phyloP scores from a whole-genome alignment of 2,888 invertebrate species.

The Dryomyza anilis region DNA sequence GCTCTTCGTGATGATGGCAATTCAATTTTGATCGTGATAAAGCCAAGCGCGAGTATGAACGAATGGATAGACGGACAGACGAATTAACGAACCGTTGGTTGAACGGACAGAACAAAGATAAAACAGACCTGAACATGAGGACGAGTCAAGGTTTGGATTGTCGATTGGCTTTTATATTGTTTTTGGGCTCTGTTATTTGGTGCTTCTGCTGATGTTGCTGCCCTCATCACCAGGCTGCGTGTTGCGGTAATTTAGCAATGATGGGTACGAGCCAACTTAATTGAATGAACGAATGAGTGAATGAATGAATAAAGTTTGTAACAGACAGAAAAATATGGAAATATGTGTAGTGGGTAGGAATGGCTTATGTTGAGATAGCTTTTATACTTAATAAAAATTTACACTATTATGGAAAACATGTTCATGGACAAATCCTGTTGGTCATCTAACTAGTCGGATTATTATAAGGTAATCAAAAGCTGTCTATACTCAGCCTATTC shows the following conservation, averaged over 20 bases:
- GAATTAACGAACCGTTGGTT: no score
- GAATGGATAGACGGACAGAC: background rate
- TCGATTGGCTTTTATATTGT: background rate
- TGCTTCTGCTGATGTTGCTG: background rate
- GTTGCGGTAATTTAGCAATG: background rate
- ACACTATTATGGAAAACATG: no score
- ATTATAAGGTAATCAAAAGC: no score
- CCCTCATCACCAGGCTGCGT: no score
- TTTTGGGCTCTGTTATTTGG: background rate
- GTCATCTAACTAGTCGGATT: no score
- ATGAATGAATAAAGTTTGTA: background rate
- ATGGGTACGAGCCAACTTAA: background rate
- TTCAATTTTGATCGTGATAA: conserved; percentile 22
- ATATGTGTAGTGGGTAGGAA: no score
- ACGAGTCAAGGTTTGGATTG: background rate
- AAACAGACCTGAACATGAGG: background rate
- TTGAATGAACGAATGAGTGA: background rate
- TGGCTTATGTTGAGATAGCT: no score
- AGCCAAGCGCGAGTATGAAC: background rate
- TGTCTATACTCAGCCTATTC: no score
- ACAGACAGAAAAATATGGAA: background rate
- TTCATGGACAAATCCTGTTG: no score
- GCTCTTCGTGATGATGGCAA: conserved; percentile 38
- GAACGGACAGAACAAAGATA: background rate
- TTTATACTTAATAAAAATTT: no score